A percentile compares a stretch with the other conserved stretches of the same genome.
These are phyloP conservation scores for Poecile montanus DNA, from an alignment of 2,797 vertebrate species.

Conservation along the genomic window DNA sequence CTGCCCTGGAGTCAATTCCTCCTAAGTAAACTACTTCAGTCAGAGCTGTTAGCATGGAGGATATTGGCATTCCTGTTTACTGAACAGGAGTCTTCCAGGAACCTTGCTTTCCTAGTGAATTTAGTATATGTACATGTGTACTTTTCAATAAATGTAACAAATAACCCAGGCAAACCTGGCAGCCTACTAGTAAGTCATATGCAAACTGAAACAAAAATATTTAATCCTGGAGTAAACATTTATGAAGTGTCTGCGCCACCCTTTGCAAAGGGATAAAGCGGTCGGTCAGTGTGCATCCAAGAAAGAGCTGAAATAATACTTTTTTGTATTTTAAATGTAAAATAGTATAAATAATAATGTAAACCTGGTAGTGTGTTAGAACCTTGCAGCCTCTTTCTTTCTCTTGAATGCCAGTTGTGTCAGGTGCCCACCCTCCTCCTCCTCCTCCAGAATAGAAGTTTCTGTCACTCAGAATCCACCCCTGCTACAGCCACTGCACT, in stretches of 20 bases:
- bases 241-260: neutral
- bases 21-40: neutral
- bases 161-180: neutral
- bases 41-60: neutral
- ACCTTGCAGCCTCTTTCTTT: neutral
- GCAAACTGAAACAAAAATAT: neutral
- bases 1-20: constrained; percentile 1
- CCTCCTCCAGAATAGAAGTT: neutral
- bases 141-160: neutral
- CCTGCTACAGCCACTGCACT: neutral
- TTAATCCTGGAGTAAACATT: neutral
- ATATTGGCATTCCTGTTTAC: neutral
- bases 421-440: neutral
- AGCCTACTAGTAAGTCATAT: neutral
- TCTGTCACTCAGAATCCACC: neutral
- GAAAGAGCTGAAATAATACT: neutral
- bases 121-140: neutral
- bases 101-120: neutral
- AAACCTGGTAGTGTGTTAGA: neutral
- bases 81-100: neutral
- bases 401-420: neutral
- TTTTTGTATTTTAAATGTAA: neutral
- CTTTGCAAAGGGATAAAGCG: neutral
- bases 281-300: neutral
- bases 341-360: neutral